Base-by-base conservation (phyloP, 2,113 vertebrate species). In the Poeciliopsis occidentalis region DNA sequence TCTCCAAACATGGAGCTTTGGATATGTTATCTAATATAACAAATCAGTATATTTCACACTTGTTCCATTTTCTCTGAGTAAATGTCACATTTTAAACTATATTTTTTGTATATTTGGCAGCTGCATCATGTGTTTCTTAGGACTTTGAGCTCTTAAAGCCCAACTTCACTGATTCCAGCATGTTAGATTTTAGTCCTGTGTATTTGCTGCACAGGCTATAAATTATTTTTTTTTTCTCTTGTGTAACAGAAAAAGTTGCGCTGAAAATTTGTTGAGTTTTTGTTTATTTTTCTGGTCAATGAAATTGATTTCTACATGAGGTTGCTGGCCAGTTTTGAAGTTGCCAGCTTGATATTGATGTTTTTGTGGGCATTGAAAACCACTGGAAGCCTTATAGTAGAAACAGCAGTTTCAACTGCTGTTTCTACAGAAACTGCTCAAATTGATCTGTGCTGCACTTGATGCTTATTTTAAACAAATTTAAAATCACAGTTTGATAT, bases 301-400 rank as follows among this genome's bases (percentile, higher is more conserved):
- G 32, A 37, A 51, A 39, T 57, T 54, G 60, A 54, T 69, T 8
- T 57, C n/a, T 64, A 6, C 27, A 29, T 13, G 71, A 79, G 32
- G 57, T 67, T 41, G 12, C 27, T 41, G 32, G 68, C 4, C 62
- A 15, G 61, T 60, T 71, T 44, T 31, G 13, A 54, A 57, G 29
- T 15, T 63, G 30, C 22, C 47, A 57, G 24, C 30, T 30, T 30
- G 4, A 61, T 41, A 73, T 68, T 22, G 57, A 72, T 1, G 0
- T 44, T 26, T 65, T 69, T 71, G 37, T 31, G 1, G 69, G 27
- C 31, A 15, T 57, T 34, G 26, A 2, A 29, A 66, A 31, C 64
- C 1, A 29, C 41, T 24, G 41, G 64, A 31, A 12, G 34, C 12
- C 26, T 44, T 74, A 24, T 66, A 12, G 73, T 66, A 32, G 27